Evolutionary conservation across 2,797 vertebrate species (phyloP), one percentile per base, ranked within the genome.

Genomic region (Clarias pachynema): DNA sequence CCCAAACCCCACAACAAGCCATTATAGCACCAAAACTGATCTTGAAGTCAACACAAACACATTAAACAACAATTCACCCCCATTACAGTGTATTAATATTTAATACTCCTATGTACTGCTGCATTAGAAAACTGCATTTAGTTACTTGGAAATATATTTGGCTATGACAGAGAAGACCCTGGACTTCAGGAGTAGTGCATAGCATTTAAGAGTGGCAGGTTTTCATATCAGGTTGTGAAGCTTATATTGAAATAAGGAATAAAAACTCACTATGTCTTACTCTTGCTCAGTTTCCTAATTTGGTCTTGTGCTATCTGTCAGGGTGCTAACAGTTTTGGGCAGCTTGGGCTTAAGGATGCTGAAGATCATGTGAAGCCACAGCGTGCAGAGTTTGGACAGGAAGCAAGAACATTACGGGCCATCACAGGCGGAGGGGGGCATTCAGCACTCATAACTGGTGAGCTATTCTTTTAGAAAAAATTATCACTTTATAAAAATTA

Each of bases 271-370:
- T 12, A 9, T 57, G 26, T 34, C 1, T 59, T 59, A 74, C n/a
- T 22, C 5, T 2, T 77, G 29, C 59, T 31, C 10, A 34, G 26
- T 69, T 70, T 70, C 31, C 0, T 80, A 44, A 69, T 34, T 24
- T 62, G 26, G 9, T n/a, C n/a, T 69, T 69, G 44, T 83, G 44
- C 1, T 26, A n/a, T 62, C 1, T 81, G 15, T 18, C 91, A 99
- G 98, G 98, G 97, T 86, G 96, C 97, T 31, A 99, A 99, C 93
- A 98, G 97, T 91, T 96, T 96, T 34, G 98, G 97, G 22, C 98
- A 99, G 72, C 96, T 99, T 89, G 97, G 97, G 29, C 96, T 95
- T 87, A 96, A 95, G 65, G 93, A 97, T 93, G 94, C 88, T 80
- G 96, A 97, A 85, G 98, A 99, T 91, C 92, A 92, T 82, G 65